phyloP scores from a whole-genome alignment of 2,113 vertebrate genomes.

The Buteo buteo region DNA sequence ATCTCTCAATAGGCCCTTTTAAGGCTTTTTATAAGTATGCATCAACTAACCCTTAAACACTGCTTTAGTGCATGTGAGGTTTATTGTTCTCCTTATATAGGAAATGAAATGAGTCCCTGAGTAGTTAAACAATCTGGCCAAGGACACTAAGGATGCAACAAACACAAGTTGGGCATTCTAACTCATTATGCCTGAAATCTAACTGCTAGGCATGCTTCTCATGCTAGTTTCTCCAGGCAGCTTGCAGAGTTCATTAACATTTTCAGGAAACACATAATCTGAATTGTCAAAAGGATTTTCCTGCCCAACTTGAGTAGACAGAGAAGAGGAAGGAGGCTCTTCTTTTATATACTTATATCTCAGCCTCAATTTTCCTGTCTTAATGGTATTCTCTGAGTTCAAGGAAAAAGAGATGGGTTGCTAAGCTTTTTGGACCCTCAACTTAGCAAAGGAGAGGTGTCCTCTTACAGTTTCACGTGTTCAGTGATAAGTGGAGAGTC shows the following conservation, averaged over 20 bases:
- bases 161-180: background rate
- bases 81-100: slow-evolving; percentile 7
- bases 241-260: background rate
- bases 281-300: slow-evolving; percentile 20
- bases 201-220: background rate
- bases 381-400: background rate
- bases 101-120: background rate
- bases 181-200: background rate
- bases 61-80: background rate
- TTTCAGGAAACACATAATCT: background rate
- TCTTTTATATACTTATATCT: background rate
- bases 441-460: background rate
- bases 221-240: background rate
- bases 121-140: slow-evolving; percentile 12
- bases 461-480: slow-evolving; percentile 7
- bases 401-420: background rate
- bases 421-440: background rate
- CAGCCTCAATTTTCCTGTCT: background rate
- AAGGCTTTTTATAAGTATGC: slow-evolving; percentile 20
- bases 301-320: background rate
- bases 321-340: background rate
- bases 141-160: background rate
- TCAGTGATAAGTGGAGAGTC: background rate
- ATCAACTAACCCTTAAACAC: background rate
- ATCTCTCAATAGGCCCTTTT: background rate